Conservation (phyloP, 1,140 invertebrate genomes). For the Eufriesea mexicana region DNA sequence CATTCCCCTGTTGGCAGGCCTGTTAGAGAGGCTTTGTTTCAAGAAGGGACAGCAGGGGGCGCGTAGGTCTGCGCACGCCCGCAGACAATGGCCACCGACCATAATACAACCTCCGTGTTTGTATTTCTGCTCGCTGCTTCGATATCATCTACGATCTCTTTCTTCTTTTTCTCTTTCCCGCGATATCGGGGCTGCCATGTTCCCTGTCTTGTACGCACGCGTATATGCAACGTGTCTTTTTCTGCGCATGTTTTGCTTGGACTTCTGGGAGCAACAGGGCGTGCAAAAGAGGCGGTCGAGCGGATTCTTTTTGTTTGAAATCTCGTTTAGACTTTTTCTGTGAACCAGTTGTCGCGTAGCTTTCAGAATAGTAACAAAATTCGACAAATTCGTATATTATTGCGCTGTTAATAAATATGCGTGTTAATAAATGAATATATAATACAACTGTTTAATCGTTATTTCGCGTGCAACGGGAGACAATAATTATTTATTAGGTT, state of each 20-base stretch:
- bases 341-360: too few relatives aligned
- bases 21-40: slow-evolving; percentile 67
- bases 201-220: background rate
- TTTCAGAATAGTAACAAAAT: too few relatives aligned
- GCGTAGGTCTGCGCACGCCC: slow-evolving; percentile 57
- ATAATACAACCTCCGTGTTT: slow-evolving; percentile 63
- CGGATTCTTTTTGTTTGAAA: background rate
- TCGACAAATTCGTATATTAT: too few relatives aligned
- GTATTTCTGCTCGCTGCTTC: slow-evolving; percentile 56
- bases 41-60: slow-evolving; percentile 28
- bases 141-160: slow-evolving; percentile 36
- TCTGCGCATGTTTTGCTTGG: background rate
- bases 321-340: too few relatives aligned
- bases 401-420: too few relatives aligned
- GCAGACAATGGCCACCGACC: slow-evolving; percentile 66
- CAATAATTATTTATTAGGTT: too few relatives aligned
- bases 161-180: background rate
- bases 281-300: background rate
- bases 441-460: too few relatives aligned
- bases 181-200: background rate
- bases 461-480: too few relatives aligned
- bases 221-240: background rate
- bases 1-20: slow-evolving; percentile 59
- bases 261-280: background rate
- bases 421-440: too few relatives aligned